Evolutionary conservation across 2,113 vertebrate species (phyloP).

Genomic region (Sprattus sprattus): DNA sequence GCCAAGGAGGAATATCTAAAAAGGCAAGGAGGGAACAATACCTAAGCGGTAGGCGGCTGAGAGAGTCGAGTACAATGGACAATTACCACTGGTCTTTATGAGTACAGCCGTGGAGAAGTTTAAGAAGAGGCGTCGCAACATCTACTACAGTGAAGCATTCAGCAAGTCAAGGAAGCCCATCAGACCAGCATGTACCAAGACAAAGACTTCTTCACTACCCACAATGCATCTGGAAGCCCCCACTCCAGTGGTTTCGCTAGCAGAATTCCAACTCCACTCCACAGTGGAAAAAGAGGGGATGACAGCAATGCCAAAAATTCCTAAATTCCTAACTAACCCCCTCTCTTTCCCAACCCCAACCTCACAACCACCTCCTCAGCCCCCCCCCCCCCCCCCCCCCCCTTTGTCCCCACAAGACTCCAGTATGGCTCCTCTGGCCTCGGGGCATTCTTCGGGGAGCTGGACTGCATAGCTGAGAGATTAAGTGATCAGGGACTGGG

Average conservation of each 20-base stretch:
- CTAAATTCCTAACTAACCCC: not conserved
- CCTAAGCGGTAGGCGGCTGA: not conserved
- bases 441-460: not conserved
- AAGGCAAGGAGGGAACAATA: not conserved
- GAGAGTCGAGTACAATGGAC: not conserved
- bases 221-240: not conserved
- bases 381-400: not conserved
- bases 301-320: conserved; percentile 6
- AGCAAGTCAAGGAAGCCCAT: not conserved
- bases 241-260: not conserved
- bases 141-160: no score
- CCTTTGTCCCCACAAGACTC: conserved; percentile 49
- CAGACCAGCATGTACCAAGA: not conserved
- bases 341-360: not conserved
- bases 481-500: conserved; percentile 24
- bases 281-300: conserved; percentile 15
- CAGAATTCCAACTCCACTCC: not conserved
- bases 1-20: not conserved
- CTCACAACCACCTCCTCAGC: not conserved
- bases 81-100: not conserved
- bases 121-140: not conserved
- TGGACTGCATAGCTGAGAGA: conserved; percentile 51
- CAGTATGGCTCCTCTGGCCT: conserved; percentile 51
- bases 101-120: not conserved
- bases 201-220: not conserved